Base-by-base conservation (phyloP, 2,797 vertebrate genomes). In the Trachops cirrhosus region DNA sequence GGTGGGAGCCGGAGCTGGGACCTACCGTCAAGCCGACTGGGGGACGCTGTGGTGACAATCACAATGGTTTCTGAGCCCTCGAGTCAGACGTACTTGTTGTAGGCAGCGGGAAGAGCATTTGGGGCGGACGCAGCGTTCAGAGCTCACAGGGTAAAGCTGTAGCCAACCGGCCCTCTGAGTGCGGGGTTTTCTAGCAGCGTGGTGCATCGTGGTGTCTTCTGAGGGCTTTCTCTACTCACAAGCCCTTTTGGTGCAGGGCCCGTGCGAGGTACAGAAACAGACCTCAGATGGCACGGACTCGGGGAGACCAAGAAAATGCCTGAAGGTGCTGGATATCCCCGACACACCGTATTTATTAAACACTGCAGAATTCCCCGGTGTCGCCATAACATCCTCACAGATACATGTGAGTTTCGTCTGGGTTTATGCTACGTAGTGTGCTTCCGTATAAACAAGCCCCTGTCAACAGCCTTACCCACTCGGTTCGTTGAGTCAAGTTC, bases 41-140 rank as follows among this genome's bases (percentile, higher is more conserved):
- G 21, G 41, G 9, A 84, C 0, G 4, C 19, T 39, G 16, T 0
- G 0, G 34, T 16, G 7, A 18, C 12, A 48, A 41, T 11, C 5
- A 1, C 8, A 5, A 15, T 26, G 67, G 67, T 75, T 73, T 29
- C 34, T 6, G 29, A 50, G 86, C 59, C 34, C 48, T 48, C 54
- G 44, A 54, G 19, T 80, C 70, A 77, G 52, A 6, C 62, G 59
- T 64, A 6, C 21, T 52, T 37, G 64, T 71, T 77, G 34, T 2
- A 48, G 82, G 22, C 32, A 3, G 18, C 0, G 5, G 54, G 89
- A 22, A 59, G 15, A 7, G 88, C 71, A 18, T 34, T 24, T 54
- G n/a, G 24, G 16, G 24, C 62, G 24, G 34, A 73, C 34, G 14
- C 46, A 24, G 16, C 57, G 21, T 64, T 34, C 48, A 62, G 62